Evolutionary conservation across 2,113 vertebrate species (phyloP), one percentile per base, ranked within the genome.

Genomic region (Microtus oregoni): DNA sequence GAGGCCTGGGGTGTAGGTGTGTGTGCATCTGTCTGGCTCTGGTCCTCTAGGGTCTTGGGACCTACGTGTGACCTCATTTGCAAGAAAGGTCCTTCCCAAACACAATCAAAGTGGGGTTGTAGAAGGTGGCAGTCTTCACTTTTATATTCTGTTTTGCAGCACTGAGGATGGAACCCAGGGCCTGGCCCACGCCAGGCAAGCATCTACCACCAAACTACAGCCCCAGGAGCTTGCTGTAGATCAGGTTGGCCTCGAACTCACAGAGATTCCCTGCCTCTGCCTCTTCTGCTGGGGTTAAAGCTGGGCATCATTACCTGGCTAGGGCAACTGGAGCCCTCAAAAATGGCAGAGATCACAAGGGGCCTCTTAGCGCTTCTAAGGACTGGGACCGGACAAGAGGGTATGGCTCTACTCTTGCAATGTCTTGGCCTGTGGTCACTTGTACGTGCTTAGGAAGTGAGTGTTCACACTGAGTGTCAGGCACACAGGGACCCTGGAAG

Each of bases 341-440:
- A 28, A 52, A n/a, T 10, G 75, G 75, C 17, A 28, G 7, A 81
- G 65, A 58, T 13, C 12, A 86, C 10, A 0, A 17, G 32, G 7
- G n/a, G 41, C 32, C 4, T 68, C 32, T 7, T 2, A 44, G 41
- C 28, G 14, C 4, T 77, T 50, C 5, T 78, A 1, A 19, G 1
- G 0, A 30, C 7, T 9, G 14, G 4, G 30, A n/a, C 38, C 5
- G 14, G 38, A 3, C 0, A 1, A 61, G 38, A 61, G 12, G 52
- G 28, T 3, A 11, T 47, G 17, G 28, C 35, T 87, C 35, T 35
- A 8, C 1, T 77, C n/a, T 67, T 30, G 38, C 38, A 38, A 19
- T 24, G 7, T 35, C 44, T 19, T 52, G 4, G 41, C 22, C 67
- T 78, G 47, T 58, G 83, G 26, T 35, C 17, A 11, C 58, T 67